Evolutionary conservation across 2,113 vertebrate genomes (phyloP).

Genomic region (Leptosomus discolor): DNA sequence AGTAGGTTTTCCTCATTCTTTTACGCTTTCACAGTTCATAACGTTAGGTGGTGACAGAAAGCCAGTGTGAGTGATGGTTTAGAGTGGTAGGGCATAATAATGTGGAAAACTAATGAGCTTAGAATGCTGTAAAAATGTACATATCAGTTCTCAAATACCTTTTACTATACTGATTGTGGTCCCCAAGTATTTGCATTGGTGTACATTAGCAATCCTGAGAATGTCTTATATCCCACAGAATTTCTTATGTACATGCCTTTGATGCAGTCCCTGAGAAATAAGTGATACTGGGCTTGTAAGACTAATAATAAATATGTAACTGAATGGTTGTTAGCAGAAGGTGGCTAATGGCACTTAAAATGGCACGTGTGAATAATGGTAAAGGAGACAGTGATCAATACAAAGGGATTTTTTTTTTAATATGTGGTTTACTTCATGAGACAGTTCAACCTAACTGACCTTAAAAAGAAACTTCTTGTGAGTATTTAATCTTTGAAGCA

Average conservation of each 20-base stretch:
- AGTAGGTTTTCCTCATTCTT: constrained; percentile 76
- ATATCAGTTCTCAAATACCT: neutral
- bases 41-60: neutral
- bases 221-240: neutral
- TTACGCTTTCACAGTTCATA: neutral
- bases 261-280: neutral
- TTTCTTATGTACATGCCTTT: neutral
- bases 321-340: neutral
- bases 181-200: neutral
- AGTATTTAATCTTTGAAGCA: neutral
- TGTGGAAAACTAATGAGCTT: neutral
- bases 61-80: neutral
- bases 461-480: neutral
- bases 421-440: neutral
- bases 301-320: neutral
- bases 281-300: neutral
- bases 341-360: no score
- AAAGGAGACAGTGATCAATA: neutral
- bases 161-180: neutral
- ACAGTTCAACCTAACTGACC: neutral
- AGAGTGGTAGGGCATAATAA: neutral
- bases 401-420: neutral
- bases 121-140: neutral
- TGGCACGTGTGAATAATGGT: neutral
- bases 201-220: neutral